These are phyloP conservation scores for Cataglyphis rosenhaueri DNA, from an alignment of 2,888 invertebrate genomes.

Conservation along the genomic window DNA sequence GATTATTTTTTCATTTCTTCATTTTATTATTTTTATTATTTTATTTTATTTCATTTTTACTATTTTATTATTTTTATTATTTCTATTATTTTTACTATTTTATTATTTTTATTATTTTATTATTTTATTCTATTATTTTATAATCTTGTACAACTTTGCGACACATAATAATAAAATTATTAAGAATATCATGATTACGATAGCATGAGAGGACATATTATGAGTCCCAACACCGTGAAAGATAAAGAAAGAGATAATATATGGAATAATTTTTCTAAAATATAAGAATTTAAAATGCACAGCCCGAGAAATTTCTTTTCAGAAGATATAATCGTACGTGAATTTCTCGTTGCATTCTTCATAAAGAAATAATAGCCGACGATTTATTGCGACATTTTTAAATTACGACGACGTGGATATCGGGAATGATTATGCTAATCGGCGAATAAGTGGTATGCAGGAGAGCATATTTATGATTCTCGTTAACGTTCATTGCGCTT, in stretches of 20 bases:
- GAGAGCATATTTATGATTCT: slow-evolving; percentile 72
- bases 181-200: neutral
- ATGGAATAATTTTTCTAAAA: neutral
- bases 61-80: too few relatives aligned
- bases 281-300: neutral
- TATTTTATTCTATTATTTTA: neutral
- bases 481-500: slow-evolving; percentile 77
- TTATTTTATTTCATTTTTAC: too few relatives aligned
- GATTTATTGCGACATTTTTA: slow-evolving; percentile 70
- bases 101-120: too few relatives aligned
- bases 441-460: slow-evolving; percentile 67
- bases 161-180: neutral
- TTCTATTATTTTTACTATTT: too few relatives aligned
- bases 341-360: slow-evolving; percentile 8
- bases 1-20: too few relatives aligned
- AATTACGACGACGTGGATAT: slow-evolving; percentile 66
- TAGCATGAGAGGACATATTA: neutral
- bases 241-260: neutral
- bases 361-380: slow-evolving; percentile 35
- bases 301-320: neutral
- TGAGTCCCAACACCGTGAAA: neutral
- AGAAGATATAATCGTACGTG: slow-evolving; percentile 1
- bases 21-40: too few relatives aligned
- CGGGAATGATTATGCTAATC: slow-evolving; percentile 75
- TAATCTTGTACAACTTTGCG: neutral